A percentile compares a stretch with the other conserved stretches of the same genome.
phyloP scores from a whole-genome alignment of 2,113 vertebrate genomes.

The Mesembrinibis cayennensis region DNA sequence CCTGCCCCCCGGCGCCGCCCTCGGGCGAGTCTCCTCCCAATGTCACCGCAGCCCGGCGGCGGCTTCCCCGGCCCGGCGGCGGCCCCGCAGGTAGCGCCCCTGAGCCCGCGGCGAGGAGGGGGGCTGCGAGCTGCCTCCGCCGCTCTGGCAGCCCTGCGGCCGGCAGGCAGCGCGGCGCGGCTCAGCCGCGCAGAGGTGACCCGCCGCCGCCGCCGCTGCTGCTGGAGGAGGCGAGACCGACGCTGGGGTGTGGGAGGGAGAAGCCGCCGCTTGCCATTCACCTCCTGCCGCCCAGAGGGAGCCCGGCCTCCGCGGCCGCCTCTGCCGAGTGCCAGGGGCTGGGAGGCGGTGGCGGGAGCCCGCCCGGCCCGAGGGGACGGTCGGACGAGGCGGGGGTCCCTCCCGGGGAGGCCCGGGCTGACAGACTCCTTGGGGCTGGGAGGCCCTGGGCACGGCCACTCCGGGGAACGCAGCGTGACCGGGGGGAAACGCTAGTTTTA shows the following conservation, averaged over 20 bases:
- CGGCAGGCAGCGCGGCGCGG: neutral
- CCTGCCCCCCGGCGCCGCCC: neutral
- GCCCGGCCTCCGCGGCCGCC: conserved; percentile 28
- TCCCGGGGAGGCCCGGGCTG: neutral
- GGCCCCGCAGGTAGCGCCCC: neutral
- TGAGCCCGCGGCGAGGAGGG: neutral
- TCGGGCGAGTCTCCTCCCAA: conserved; percentile 34
- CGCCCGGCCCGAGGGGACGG: neutral
- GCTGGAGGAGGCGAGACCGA: conserved; percentile 27
- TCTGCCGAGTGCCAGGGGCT: neutral
- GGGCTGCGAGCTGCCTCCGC: neutral
- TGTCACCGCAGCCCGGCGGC: conserved; percentile 35
- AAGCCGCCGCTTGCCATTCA: conserved; percentile 41
- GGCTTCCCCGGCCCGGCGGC: neutral
- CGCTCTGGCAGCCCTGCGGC: neutral
- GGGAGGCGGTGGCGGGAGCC: neutral
- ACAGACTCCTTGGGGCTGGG: neutral
- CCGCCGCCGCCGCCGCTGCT: neutral
- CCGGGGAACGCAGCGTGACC: rapidly evolving
- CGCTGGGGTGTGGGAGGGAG: conserved; percentile 28
- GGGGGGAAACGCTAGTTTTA: too few relatives aligned
- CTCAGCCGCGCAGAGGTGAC: conserved; percentile 31
- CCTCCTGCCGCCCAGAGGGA: conserved; percentile 56
- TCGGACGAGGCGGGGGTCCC: neutral
- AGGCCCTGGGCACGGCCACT: neutral